Percentiles rank a stretch among this genome's conserved stretches.
Conservation (phyloP, 2,113 vertebrate genomes). For the Heloderma charlesbogerti region DNA sequence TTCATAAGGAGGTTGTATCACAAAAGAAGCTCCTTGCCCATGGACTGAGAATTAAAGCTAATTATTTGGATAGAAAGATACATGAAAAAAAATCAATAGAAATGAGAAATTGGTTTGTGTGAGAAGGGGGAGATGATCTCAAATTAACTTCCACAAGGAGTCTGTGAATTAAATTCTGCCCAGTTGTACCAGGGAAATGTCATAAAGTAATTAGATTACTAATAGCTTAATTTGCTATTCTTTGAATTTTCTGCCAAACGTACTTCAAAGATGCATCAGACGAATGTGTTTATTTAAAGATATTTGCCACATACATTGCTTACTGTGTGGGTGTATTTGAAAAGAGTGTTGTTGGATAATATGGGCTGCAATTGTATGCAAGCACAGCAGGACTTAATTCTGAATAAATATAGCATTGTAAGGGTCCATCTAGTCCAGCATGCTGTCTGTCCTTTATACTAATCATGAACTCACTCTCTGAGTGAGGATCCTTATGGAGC, state of each 20-base stretch:
- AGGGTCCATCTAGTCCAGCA: neutral
- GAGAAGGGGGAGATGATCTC: neutral
- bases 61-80: neutral
- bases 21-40: constrained; percentile 54
- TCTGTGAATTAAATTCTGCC: neutral
- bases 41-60: neutral
- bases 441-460: neutral
- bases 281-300: neutral
- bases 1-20: constrained; percentile 46
- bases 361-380: neutral
- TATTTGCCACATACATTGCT: neutral
- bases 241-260: neutral
- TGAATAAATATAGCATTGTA: neutral
- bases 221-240: neutral
- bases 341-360: neutral
- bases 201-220: neutral
- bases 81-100: neutral
- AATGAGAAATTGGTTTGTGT: neutral
- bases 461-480: neutral
- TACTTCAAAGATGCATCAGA: neutral
- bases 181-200: neutral
- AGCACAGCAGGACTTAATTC: neutral
- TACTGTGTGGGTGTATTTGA: neutral
- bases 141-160: neutral
- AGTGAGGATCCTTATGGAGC: too few species aligned